Evolutionary conservation across 2,113 vertebrate species (phyloP).

Genomic region (Brevimyrus niger): DNA sequence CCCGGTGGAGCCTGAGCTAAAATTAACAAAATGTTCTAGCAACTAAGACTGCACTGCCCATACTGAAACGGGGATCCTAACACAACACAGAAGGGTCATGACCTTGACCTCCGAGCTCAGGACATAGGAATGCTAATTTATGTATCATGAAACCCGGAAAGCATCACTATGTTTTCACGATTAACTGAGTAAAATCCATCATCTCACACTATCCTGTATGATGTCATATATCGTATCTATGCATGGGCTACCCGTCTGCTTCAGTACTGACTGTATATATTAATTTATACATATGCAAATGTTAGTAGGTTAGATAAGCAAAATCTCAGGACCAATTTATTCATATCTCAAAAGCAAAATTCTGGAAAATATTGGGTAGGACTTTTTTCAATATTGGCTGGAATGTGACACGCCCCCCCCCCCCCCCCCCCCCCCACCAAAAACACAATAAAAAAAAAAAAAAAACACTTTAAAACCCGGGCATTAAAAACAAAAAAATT

Average conservation of each 20-base stretch:
- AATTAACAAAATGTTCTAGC: neutral
- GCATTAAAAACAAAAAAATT: no score
- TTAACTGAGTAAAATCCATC: neutral
- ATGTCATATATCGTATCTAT: neutral
- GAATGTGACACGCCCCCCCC: neutral
- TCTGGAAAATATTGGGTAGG: neutral
- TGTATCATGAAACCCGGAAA: neutral
- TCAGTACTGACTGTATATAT: neutral
- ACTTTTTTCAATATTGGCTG: neutral
- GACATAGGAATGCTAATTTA: neutral
- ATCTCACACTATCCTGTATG: neutral
- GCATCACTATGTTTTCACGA: neutral
- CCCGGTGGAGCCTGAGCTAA: neutral
- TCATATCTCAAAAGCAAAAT: neutral
- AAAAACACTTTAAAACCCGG: no score
- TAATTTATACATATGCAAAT: neutral
- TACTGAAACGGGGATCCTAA: neutral
- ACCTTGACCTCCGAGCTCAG: neutral
- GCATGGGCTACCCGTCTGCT: neutral
- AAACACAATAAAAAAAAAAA: no score
- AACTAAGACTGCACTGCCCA: neutral
- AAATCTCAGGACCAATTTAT: neutral
- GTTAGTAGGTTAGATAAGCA: neutral
- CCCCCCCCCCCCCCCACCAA: no score
- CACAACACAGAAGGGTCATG: neutral